Conservation (phyloP, 2,113 vertebrate genomes). For the Oostethus manadensis region DNA sequence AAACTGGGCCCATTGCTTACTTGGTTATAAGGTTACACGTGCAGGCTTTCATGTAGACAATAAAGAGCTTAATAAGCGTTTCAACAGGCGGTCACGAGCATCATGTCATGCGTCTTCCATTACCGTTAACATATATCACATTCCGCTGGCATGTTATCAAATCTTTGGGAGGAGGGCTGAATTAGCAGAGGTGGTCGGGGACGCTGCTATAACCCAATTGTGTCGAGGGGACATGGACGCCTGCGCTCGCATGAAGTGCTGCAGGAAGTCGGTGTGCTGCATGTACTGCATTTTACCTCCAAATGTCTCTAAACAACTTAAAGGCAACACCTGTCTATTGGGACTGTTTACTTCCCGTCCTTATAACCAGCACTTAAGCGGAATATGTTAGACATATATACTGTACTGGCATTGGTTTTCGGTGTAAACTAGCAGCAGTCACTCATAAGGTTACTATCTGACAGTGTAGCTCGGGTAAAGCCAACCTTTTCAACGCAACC, state of each 20-base stretch:
- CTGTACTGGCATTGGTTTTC: too few relatives aligned
- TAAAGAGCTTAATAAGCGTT: constrained; percentile 50
- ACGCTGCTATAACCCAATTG: constrained; percentile 69
- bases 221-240: constrained; percentile 29
- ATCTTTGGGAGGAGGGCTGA: constrained; percentile 62
- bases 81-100: constrained; percentile 63
- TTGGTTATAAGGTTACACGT: not conserved
- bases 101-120: constrained; percentile 71
- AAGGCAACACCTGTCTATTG: too few relatives aligned
- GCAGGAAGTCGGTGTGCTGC: not conserved
- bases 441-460: too few relatives aligned
- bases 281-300: too few relatives aligned
- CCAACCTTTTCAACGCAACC: too few relatives aligned
- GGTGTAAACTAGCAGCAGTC: too few relatives aligned
- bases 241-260: constrained; percentile 30
- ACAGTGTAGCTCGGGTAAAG: too few relatives aligned
- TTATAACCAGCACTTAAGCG: too few relatives aligned
- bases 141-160: constrained; percentile 73
- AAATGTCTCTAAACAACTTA: too few relatives aligned
- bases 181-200: constrained; percentile 28
- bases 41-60: constrained; percentile 32
- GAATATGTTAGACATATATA: too few relatives aligned
- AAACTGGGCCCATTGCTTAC: too few relatives aligned
- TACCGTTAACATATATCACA: constrained; percentile 72
- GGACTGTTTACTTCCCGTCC: too few relatives aligned